Conservation (phyloP, 2,888 invertebrate genomes). For the Tetheella fluctuosa region DNA sequence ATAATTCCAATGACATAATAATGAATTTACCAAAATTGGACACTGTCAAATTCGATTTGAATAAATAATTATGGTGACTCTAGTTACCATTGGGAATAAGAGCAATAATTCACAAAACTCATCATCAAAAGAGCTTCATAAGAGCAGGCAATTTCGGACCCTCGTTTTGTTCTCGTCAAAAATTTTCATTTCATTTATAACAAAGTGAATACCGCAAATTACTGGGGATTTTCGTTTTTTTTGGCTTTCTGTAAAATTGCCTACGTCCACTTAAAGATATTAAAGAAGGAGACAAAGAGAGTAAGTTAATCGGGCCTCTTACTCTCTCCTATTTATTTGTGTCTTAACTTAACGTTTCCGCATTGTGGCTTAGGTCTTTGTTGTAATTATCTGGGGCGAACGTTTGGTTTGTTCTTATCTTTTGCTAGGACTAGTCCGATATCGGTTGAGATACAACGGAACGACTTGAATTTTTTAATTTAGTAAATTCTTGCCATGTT, state of each 20-base stretch:
- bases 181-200: slow-evolving; percentile 78
- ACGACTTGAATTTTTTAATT: not conserved
- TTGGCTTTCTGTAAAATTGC: slow-evolving; percentile 77
- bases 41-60: not conserved
- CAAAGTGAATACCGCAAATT: slow-evolving; percentile 74
- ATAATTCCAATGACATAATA: too few relatives aligned
- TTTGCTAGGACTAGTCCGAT: slow-evolving; percentile 15
- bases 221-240: slow-evolving; percentile 65
- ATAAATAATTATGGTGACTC: not conserved
- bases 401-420: slow-evolving; percentile 26
- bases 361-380: slow-evolving; percentile 20
- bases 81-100: slow-evolving; percentile 33
- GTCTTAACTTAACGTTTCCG: slow-evolving; percentile 19
- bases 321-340: slow-evolving; percentile 45
- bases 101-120: slow-evolving; percentile 42
- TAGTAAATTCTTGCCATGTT: not conserved
- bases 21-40: too few relatives aligned
- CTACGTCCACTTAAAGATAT: slow-evolving; percentile 79
- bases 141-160: slow-evolving; percentile 20
- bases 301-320: slow-evolving; percentile 57
- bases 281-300: slow-evolving; percentile 70
- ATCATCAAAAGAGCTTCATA: slow-evolving; percentile 24
- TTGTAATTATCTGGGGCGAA: slow-evolving; percentile 30
- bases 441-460: not conserved
- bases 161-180: slow-evolving; percentile 62